Evolutionary conservation across 2,888 invertebrate species (phyloP).

Genomic region (Amblyjoppa proteus): DNA sequence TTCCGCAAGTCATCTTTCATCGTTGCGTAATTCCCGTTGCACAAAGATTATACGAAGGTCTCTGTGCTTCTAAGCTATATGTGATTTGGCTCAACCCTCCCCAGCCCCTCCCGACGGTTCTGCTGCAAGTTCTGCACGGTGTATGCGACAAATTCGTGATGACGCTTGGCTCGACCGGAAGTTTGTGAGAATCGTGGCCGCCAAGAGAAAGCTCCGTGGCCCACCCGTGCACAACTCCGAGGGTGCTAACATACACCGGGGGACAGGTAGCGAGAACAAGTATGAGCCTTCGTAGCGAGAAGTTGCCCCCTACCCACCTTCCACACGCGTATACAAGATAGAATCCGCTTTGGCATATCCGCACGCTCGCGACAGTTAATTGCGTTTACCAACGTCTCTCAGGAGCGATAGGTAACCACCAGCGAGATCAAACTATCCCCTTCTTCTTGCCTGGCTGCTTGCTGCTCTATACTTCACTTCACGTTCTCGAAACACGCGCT

Average conservation of each 20-base stretch:
- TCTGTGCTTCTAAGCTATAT: background rate
- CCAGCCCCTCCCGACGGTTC: background rate
- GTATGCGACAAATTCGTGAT: constrained; percentile 61
- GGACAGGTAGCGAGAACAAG: constrained; percentile 46
- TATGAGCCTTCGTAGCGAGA: constrained; percentile 29
- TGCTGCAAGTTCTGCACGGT: constrained; percentile 30
- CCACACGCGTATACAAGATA: constrained; percentile 53
- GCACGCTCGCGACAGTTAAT: constrained; percentile 70
- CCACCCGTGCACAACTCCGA: constrained; percentile 29
- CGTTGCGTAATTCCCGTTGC: background rate
- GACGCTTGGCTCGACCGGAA: constrained; percentile 57
- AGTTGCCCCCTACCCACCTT: constrained; percentile 49
- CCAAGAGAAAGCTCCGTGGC: constrained; percentile 54
- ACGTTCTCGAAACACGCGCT: constrained; percentile 52
- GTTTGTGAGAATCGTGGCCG: constrained; percentile 54
- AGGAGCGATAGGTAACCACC: constrained; percentile 66
- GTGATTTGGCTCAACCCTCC: background rate
- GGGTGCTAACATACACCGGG: constrained; percentile 39
- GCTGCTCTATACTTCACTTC: constrained; percentile 46
- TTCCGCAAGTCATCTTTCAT: background rate
- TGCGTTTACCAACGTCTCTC: constrained; percentile 70
- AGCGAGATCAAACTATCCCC: constrained; percentile 47
- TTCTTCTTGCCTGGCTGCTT: constrained; percentile 23
- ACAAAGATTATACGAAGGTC: background rate
- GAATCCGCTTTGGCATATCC: constrained; percentile 65